Conservation (phyloP, 2,113 vertebrate genomes). For the Podiceps cristatus region DNA sequence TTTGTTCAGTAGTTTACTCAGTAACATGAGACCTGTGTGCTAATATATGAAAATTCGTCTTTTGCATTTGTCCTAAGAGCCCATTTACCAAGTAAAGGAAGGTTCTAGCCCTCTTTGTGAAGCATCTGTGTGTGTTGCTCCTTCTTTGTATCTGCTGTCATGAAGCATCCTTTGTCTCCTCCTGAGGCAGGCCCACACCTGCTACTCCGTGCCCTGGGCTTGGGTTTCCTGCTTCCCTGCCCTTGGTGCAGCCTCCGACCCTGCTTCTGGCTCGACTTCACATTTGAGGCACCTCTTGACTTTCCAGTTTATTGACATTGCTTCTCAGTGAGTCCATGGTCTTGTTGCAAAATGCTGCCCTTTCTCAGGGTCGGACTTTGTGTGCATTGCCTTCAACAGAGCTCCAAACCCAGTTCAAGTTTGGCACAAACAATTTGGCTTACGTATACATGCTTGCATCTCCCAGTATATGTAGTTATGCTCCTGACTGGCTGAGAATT, state of each 20-base stretch:
- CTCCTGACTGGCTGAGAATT: neutral
- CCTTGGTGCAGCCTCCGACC: neutral
- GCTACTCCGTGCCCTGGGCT: neutral
- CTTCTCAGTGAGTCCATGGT: neutral
- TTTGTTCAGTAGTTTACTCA: neutral
- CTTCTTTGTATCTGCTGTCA: neutral
- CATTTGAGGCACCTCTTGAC: neutral
- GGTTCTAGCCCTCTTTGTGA: neutral
- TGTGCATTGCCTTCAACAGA: neutral
- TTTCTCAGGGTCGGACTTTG: neutral
- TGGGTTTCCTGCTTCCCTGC: neutral
- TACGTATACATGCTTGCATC: neutral
- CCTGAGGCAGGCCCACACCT: accelerated
- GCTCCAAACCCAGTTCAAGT: neutral
- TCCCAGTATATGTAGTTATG: neutral
- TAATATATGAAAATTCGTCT: neutral
- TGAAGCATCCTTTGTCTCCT: neutral
- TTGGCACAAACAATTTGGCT: neutral
- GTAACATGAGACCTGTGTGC: neutral
- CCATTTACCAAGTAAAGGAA: neutral
- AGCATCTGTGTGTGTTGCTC: neutral
- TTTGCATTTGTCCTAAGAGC: neutral
- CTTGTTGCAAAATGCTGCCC: neutral
- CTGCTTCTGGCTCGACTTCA: neutral
- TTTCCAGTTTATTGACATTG: neutral